Evolutionary conservation across 2,797 vertebrate genomes (phyloP).

Genomic region (Sebastes minor): DNA sequence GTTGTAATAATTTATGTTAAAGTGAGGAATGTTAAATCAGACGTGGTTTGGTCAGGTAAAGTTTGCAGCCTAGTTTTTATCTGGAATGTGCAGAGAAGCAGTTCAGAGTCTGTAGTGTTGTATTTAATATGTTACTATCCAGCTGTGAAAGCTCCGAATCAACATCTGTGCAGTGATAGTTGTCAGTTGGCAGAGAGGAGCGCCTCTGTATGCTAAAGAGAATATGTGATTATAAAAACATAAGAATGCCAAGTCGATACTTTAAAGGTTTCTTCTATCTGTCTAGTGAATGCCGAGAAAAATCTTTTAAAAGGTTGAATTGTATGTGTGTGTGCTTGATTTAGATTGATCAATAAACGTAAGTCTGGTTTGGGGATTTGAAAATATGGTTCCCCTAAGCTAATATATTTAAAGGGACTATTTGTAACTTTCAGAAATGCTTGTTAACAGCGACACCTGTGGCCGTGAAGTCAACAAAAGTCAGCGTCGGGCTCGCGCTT

Average conservation of each 20-base stretch:
- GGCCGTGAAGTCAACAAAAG: no score
- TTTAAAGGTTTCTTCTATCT: background rate
- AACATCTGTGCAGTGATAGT: slow-evolving; percentile 14
- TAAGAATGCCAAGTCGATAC: background rate
- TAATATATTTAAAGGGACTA: no score
- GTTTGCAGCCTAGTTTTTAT: background rate
- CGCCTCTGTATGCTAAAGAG: background rate
- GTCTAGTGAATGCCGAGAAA: background rate
- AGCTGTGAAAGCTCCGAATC: background rate
- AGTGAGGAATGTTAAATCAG: no score
- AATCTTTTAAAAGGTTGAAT: background rate
- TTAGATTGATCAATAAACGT: background rate
- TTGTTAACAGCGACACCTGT: no score
- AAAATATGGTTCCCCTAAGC: no score
- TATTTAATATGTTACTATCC: background rate
- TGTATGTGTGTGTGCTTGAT: background rate
- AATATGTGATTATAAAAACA: slow-evolving; percentile 19
- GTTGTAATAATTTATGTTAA: background rate
- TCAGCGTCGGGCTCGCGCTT: no score
- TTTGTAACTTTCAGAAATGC: no score
- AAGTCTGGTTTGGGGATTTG: background rate
- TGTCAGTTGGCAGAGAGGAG: background rate
- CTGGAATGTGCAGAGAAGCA: background rate
- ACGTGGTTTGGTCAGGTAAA: background rate
- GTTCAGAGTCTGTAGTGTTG: background rate